phyloP scores from a whole-genome alignment of 2,113 vertebrate genomes.

The Ginglymostoma cirratum region DNA sequence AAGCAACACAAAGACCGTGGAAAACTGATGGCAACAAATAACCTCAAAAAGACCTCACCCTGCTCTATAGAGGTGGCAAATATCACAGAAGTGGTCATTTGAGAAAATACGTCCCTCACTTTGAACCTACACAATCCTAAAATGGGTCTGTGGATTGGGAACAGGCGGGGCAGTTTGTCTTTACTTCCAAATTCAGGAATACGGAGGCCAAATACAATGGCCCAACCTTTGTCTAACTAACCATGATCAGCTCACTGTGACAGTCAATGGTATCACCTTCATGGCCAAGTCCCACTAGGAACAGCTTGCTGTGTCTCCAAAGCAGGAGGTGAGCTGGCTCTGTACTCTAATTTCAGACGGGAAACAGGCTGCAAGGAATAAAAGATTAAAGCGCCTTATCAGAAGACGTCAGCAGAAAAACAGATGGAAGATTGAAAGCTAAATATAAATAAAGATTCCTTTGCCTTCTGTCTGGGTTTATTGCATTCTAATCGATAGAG shows the following conservation, averaged over 20 bases:
- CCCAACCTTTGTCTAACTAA: not conserved
- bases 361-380: not conserved
- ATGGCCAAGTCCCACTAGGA: not conserved
- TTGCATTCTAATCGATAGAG: not conserved
- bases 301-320: not conserved
- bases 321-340: not conserved
- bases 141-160: not conserved
- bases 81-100: no score
- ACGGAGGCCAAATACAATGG: not conserved
- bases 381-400: not conserved
- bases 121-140: not conserved
- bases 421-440: not conserved
- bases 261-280: not conserved
- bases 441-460: not conserved
- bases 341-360: not conserved
- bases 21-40: no score
- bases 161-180: not conserved
- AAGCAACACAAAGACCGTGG: no score
- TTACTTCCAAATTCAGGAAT: not conserved
- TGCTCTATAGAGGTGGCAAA: no score
- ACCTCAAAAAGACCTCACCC: no score
- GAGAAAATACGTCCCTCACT: no score
- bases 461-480: not conserved
- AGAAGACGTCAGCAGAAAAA: not conserved
- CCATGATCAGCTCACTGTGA: not conserved